phyloP scores from a whole-genome alignment of 1,140 invertebrate species.

The Doryteuthis pealeii region DNA sequence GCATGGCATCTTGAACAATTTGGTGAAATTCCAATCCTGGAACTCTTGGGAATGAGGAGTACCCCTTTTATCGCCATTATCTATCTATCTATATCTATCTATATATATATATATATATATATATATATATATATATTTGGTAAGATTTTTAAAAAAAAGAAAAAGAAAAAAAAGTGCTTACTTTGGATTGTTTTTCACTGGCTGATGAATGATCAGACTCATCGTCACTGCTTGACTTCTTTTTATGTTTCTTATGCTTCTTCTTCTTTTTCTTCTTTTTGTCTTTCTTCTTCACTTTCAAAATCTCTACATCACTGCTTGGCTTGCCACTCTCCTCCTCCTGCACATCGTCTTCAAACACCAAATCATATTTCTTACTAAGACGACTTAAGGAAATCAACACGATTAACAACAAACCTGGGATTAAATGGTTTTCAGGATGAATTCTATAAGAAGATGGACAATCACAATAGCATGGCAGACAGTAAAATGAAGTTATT shows the following conservation, averaged over 20 bases:
- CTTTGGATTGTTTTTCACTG: not conserved
- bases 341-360: not conserved
- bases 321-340: not conserved
- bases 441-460: not conserved
- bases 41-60: no score
- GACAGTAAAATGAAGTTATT: not conserved
- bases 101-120: no score
- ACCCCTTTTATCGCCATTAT: no score
- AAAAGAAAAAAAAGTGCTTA: no score
- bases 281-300: slow-evolving; percentile 25
- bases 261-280: slow-evolving; percentile 30
- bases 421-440: not conserved
- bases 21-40: not conserved
- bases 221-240: not conserved
- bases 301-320: not conserved
- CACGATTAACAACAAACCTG: not conserved
- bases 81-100: not conserved
- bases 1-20: not conserved
- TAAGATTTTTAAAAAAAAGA: no score
- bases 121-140: no score
- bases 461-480: not conserved
- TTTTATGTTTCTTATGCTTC: slow-evolving; percentile 10
- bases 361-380: slow-evolving; percentile 3
- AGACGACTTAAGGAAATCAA: not conserved
- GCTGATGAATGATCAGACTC: not conserved